Evolutionary conservation across 2,113 vertebrate genomes (phyloP), one percentile per base, ranked within the genome.

Genomic region (Serilophus lunatus): DNA sequence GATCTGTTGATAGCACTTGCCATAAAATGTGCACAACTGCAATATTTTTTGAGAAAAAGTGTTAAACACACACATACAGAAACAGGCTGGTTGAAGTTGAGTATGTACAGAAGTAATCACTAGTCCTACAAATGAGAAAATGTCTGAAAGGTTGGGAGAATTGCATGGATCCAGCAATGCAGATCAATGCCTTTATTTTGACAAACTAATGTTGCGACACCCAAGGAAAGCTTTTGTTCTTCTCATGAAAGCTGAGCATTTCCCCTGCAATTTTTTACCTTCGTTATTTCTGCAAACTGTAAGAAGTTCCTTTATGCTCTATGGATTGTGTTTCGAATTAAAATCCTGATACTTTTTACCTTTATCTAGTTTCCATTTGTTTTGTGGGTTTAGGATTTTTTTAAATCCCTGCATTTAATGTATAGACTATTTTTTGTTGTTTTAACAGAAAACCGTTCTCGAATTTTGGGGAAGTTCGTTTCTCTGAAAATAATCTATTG

Each of bases 391-490:
- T 74, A 59, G 54, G 15, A 35, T n/a, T 49, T 85, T 61, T 76
- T 64, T n/a, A 24, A 68, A 50, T 69, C 25, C 24, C 35, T 69
- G 17, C 25, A 12, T 35, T 90, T 38, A 40, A 5, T 38, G 12
- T 71, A 29, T n/a, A 44, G 7, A 61, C 24, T 71, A 7, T 60
- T 83, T 75, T 35, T 70, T 80, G 22, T 66, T 88, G 6, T 78
- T 90, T 86, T 59, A 26, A 61, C 61, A 98, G 95, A 77, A 81
- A 80, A 90, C 70, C 40, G 18, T 89, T 87, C 35, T 92, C 51
- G 92, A 95, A 84, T 63, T 95, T 53, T 97, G 96, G 95, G 97
- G 53, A 89, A 93, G 18, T 31, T 65, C 97, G 44, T 96, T 98
- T 92, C 83, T 97, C 70, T 97, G 95, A 65, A 80, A 95, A 69